Conservation (phyloP, 2,113 vertebrate species). For the Oceanodroma tethys region DNA sequence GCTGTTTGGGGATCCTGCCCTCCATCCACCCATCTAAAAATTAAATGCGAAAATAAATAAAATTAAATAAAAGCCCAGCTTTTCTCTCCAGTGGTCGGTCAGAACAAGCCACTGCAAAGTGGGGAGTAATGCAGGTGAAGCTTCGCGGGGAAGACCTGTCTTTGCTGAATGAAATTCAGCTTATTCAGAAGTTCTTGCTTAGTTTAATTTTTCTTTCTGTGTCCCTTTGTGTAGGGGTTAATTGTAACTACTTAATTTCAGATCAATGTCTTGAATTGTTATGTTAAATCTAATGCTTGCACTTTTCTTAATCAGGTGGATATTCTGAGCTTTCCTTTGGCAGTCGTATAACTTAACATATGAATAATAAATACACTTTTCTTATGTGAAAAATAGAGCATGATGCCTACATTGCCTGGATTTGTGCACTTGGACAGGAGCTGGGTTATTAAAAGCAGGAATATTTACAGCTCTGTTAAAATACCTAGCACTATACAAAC, state of each 20-base stretch:
- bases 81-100: not conserved
- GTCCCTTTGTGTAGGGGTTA: not conserved
- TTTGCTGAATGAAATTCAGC: not conserved
- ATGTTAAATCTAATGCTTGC: not conserved
- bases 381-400: not conserved
- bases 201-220: not conserved
- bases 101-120: not conserved
- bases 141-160: not conserved
- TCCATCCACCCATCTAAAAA: not conserved
- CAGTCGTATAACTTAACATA: not conserved
- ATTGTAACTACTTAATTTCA: not conserved
- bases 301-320: not conserved
- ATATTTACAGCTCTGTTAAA: not conserved
- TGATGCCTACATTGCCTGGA: accelerated
- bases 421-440: not conserved
- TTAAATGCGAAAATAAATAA: not conserved
- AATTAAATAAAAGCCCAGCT: not conserved
- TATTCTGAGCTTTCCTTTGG: not conserved
- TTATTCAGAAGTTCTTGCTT: not conserved
- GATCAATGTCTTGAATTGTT: not conserved
- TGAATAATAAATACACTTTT: not conserved
- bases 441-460: not conserved
- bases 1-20: not conserved
- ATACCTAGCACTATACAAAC: not conserved
- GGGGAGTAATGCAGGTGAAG: not conserved